Conservation (phyloP, 2,888 invertebrate species). For the Carcina quercana region DNA sequence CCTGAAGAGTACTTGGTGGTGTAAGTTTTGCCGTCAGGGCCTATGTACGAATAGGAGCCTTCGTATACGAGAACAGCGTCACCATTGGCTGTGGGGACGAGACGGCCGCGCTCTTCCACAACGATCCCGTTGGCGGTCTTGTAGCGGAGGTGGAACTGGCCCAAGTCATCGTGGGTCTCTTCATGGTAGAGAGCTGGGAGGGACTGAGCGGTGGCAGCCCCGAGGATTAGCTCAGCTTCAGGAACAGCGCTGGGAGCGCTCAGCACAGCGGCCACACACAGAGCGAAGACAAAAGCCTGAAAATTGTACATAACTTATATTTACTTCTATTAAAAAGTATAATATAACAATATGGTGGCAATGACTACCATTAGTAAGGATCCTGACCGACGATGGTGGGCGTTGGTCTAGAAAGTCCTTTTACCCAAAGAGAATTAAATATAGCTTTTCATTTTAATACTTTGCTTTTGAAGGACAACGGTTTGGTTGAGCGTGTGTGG, state of each 20-base stretch:
- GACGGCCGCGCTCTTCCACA: conserved; percentile 30
- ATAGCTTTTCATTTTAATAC: no score
- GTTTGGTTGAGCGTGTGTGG: no score
- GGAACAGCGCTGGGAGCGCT: conserved; percentile 1
- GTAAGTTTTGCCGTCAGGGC: conserved; percentile 29
- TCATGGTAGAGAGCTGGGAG: conserved; percentile 35
- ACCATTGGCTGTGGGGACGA: conserved; percentile 30
- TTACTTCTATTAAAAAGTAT: no score
- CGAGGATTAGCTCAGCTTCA: conserved; percentile 12
- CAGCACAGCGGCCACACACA: conserved; percentile 4
- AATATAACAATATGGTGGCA: no score
- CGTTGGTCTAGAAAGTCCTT: no score
- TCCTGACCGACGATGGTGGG: no score
- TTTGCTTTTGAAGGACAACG: no score
- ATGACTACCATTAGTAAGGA: no score
- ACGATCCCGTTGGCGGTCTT: conserved; percentile 40
- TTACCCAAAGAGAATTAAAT: no score
- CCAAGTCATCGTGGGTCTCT: conserved; percentile 35
- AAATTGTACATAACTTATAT: no score
- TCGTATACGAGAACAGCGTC: conserved; percentile 30
- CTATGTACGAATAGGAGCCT: conserved; percentile 32
- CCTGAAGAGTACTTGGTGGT: conserved; percentile 29
- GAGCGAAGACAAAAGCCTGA: conserved; percentile 10
- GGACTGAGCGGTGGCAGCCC: no score
- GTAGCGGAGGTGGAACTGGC: conserved; percentile 37